phyloP scores from a whole-genome alignment of 2,888 invertebrate species.

The Mesorhabditis spiculigera region DNA sequence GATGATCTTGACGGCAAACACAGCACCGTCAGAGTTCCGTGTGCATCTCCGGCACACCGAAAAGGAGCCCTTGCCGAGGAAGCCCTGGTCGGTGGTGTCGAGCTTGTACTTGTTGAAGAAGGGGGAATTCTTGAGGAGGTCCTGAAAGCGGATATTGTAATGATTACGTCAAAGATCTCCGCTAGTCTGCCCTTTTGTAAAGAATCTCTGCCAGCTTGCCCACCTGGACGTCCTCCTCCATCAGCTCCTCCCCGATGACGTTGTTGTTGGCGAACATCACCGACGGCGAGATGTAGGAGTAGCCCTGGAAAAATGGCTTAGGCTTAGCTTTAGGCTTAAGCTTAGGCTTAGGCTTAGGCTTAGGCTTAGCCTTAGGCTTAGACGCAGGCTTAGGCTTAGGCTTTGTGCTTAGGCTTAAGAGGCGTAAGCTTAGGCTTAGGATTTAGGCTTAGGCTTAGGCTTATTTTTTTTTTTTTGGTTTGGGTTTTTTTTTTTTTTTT shows the following conservation, averaged over 20 bases:
- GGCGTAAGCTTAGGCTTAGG: too few species aligned
- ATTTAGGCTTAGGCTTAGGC: too few species aligned
- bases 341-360: too few species aligned
- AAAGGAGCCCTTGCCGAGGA: slow-evolving; percentile 83
- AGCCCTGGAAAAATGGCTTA: slow-evolving; percentile 68
- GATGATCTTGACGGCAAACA: slow-evolving; percentile 84
- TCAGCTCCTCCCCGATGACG: slow-evolving; percentile 70
- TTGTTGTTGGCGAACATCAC: slow-evolving; percentile 73
- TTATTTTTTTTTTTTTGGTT: too few species aligned
- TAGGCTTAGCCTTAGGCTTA: too few species aligned
- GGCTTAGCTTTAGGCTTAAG: too few species aligned
- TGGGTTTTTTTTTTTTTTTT: too few species aligned
- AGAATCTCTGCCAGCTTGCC: background rate
- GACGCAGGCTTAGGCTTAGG: too few species aligned
- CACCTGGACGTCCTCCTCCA: slow-evolving; percentile 38
- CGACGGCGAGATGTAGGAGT: slow-evolving; percentile 90
- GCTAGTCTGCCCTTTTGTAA: background rate
- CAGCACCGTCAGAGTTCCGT: slow-evolving; percentile 72
- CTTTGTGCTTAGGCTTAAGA: too few species aligned
- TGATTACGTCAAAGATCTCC: background rate
- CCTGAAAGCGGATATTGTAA: background rate
- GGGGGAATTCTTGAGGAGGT: slow-evolving; percentile 69
- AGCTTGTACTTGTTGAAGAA: slow-evolving; percentile 83
- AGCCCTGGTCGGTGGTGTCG: slow-evolving; percentile 68
- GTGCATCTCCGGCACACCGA: slow-evolving; percentile 78